These are phyloP conservation scores for Holothuria leucospilota DNA, from an alignment of 53 echinoderm and acorn worm genomes.

Conservation along the genomic window DNA sequence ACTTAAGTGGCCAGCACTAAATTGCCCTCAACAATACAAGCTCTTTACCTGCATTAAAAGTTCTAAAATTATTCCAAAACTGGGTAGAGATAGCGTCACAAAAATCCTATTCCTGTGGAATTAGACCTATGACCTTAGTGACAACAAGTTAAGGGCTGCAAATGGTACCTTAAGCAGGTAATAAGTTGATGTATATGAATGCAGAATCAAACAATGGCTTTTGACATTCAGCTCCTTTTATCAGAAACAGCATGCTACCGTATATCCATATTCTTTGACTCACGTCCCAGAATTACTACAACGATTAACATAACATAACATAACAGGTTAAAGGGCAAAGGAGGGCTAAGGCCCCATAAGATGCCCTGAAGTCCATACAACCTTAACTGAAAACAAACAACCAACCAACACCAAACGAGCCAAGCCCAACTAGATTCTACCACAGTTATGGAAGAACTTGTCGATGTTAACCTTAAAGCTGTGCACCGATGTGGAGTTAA, in stretches of 20 bases:
- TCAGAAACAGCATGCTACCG: conserved; percentile 49
- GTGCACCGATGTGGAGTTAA: too few species aligned
- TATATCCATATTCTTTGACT: conserved; percentile 49
- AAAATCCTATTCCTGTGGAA: conserved; percentile 35
- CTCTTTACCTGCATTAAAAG: conserved; percentile 36
- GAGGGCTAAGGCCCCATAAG: too few species aligned
- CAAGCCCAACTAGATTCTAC: too few species aligned
- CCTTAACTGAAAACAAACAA: too few species aligned
- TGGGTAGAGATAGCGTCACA: conserved; percentile 24
- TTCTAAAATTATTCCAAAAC: conserved; percentile 40
- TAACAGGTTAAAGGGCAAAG: too few species aligned
- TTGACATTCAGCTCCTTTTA: conserved; percentile 33
- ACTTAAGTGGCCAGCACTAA: conserved; percentile 47
- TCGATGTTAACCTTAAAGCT: too few species aligned
- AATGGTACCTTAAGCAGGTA: conserved; percentile 24
- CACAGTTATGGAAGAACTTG: too few species aligned
- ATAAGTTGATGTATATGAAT: conserved; percentile 39
- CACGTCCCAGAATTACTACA: conserved; percentile 50
- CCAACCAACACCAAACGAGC: too few species aligned
- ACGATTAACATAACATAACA: too few species aligned
- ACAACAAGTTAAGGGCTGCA: conserved; percentile 7
- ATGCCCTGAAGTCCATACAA: too few species aligned
- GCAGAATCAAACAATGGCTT: conserved; percentile 45
- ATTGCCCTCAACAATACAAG: conserved; percentile 40
- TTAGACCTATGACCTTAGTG: conserved; percentile 33